Evolutionary conservation across 2,888 invertebrate species (phyloP), one percentile per base, ranked within the genome.

Genomic region (Apamea monoglypha): DNA sequence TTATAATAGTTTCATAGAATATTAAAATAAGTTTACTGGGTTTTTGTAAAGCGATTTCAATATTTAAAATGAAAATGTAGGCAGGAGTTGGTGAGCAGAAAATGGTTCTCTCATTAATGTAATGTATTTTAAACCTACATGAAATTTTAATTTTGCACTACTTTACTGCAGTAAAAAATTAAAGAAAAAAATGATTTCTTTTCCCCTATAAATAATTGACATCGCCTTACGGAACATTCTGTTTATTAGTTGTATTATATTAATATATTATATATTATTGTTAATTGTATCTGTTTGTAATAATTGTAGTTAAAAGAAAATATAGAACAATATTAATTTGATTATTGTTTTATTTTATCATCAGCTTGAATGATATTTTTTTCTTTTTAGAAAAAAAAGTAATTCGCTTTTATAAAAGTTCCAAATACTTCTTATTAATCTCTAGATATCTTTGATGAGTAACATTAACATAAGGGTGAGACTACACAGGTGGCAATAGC

Each of bases 241-340:
- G 29, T 50, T 1, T 63, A 32, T 25, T 47, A 74, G 50, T 32
- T 40, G n/a, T n/a, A n/a, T n/a, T n/a, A n/a, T n/a, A n/a, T n/a
- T n/a, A n/a, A n/a, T n/a, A n/a, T n/a, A n/a, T n/a, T n/a, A n/a
- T n/a, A n/a, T n/a, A n/a, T n/a, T n/a, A n/a, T n/a, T n/a, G 21
- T 71, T 44, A 44, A 32, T 50, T 79, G 29, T 80, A 53, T 53
- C 32, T 73, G 29, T 47, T 64, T 70, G 56, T 79, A 81, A 64
- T 56, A 69, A 40, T 80, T 36, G 10, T 64, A 47, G 44, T 40
- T 40, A 32, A 56, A 66, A n/a, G 25, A 66, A 81, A 81, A 59
- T 59, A 81, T 80, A 81, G 36, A 74, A 74, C 47, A 59, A 74
- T 80, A 50, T 81, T 50, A 50, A 66, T 36, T 81, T 74, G 12